Base-by-base conservation (phyloP, 2,888 invertebrate species). In the Parasteatoda lunata region DNA sequence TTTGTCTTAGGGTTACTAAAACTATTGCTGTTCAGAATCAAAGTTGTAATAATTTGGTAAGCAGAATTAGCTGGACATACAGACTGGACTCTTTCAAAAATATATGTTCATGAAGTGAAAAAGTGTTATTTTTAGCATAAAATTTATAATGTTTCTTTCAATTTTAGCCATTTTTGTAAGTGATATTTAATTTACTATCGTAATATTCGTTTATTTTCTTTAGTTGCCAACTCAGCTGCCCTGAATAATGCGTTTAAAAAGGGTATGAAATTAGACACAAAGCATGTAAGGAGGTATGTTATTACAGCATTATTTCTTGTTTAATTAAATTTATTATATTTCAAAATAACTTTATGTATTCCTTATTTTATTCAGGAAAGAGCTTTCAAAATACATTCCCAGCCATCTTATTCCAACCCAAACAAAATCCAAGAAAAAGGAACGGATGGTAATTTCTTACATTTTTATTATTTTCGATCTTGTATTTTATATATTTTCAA, bases 181-280 rank as follows among this genome's bases (percentile, higher is more conserved):
- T 30, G 2, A 30, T 30, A 30, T 69, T 69, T 69, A 4, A 69
- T 54, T 7, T 48, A 11, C 7, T 49, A 49, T 49, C 5, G 48
- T 15, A 48, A 66, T 51, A 54, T 13, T 48, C 70, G 11, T 6
- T 76, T 78, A 66, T 52, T 13, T 64, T 48, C 77, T 84, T 30
- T 79, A 89, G 89, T 89, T 11, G 88, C 59, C 59, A 59, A 59
- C 11, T 9, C 59, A 59, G 89, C 89, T 48, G 65, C 78, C 7
- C 77, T 48, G 30, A 83, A 64, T 8, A 88, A 83, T 77, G 81
- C 88, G 4, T 89, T 76, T 59, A 83, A 81, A 52, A 80, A 72
- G 45, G 89, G 89, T 48, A 89, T 89, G 89, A 88, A 77, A 65
- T 89, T 90, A n/a, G 89, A 90, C 66, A 84, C 88, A 69, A 89